Conservation (phyloP, 1,140 invertebrate species). For the Pomacea maculata region DNA sequence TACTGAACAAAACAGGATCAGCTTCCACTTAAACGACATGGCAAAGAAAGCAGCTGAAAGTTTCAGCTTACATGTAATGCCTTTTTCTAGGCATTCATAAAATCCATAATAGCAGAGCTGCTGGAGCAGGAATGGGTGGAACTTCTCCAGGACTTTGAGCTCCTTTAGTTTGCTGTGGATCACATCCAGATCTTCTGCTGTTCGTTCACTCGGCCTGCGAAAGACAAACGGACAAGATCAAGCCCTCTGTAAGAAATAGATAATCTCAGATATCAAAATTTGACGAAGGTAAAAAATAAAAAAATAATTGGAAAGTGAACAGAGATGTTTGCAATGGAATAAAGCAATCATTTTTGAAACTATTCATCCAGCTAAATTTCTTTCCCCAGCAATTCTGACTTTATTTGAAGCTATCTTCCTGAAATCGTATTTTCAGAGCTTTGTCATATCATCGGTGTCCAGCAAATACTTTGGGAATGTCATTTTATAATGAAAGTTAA, state of each 20-base stretch:
- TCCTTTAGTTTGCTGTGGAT: conserved; percentile 65
- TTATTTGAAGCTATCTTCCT: too few species aligned
- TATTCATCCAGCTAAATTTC: too few species aligned
- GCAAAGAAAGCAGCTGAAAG: neutral
- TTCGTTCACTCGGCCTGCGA: conserved; percentile 76
- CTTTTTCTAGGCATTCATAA: conserved; percentile 82
- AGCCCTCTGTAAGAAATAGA: neutral
- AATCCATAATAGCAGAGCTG: conserved; percentile 73
- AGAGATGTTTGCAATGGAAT: neutral
- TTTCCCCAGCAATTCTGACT: too few species aligned
- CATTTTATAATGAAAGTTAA: too few species aligned
- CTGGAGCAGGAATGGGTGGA: conserved; percentile 77
- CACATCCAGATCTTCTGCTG: conserved; percentile 73
- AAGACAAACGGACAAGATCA: neutral
- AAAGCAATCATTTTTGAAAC: too few species aligned
- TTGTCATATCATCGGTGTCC: too few species aligned
- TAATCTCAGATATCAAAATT: neutral
- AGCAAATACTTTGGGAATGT: too few species aligned
- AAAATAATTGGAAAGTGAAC: neutral
- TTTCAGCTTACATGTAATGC: conserved; percentile 77
- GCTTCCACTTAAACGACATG: neutral
- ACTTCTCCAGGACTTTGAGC: conserved; percentile 73
- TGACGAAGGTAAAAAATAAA: neutral
- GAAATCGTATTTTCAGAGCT: too few species aligned
- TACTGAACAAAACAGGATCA: neutral